Base-by-base conservation (phyloP, 2,113 vertebrate genomes). In the Sinocyclocheilus anshuiensis region DNA sequence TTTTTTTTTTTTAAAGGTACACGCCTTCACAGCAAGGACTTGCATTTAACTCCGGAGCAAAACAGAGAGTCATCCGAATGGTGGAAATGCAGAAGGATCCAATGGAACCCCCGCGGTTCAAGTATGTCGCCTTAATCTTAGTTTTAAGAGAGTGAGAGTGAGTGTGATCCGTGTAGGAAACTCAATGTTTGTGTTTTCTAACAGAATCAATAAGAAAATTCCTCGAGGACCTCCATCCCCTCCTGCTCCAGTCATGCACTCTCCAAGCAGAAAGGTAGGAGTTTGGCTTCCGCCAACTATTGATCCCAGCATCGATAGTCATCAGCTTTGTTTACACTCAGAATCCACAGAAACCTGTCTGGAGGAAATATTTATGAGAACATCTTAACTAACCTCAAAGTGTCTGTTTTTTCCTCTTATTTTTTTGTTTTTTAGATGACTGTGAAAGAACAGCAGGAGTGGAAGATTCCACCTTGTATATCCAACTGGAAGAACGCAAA, bases 401-500 rank as follows among this genome's bases (percentile, higher is more conserved):
- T 4, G 22, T 48, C 20, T 2, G 1, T 26, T 6, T 24, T 50
- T 4, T 18, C 22, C 26, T 13, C 5, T 61, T 10, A 4, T 76
- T 71, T 4, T 84, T 3, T 72, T 67, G 53, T 12, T 6, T 42
- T 77, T 74, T 61, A 99, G 98, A 99, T 99, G 98, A 99, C 98
- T 0, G 98, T 99, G 36, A 99, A 99, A 87, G 98, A 99, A 90
- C 98, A 99, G 81, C 98, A 99, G 83, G 98, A 99, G 74, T 99
- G 98, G 98, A 99, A 99, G 94, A 99, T 99, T 93, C 98, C 98
- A 90, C 98, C 98, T 0, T 99, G 98, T 92, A 99, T 99, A 93
- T 99, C 98, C 90, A 99, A 99, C 93, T 99, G 98, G 98, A 99
- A 99, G 93, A 99, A 99, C 83, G 98, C 97, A 65, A 99, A 99